Conservation (phyloP, 2,113 vertebrate species). For the Notiomystis cincta region DNA sequence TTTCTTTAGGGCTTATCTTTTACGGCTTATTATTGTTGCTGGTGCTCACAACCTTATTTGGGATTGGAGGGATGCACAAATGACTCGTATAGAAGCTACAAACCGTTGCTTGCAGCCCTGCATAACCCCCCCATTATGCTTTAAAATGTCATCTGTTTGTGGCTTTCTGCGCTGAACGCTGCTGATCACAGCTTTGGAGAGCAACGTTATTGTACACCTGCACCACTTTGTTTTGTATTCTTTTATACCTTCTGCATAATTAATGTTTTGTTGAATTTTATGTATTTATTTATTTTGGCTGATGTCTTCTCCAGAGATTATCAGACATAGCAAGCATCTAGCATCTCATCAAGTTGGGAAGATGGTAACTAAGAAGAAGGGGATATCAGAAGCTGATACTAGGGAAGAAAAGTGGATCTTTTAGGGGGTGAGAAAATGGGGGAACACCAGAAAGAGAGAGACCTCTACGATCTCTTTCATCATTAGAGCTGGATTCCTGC, state of each 20-base stretch:
- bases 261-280: conserved; percentile 25
- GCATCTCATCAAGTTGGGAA: background rate
- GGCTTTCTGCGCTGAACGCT: background rate
- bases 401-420: background rate
- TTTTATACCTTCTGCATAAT: conserved; percentile 37
- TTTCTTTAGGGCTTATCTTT: background rate
- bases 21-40: background rate
- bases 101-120: background rate
- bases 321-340: background rate
- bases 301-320: background rate
- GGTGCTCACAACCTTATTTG: background rate
- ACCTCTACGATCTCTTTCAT: background rate
- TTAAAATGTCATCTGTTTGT: conserved; percentile 1
- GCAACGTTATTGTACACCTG: background rate
- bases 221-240: background rate
- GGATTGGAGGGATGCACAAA: background rate
- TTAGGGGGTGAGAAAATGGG: background rate
- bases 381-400: background rate
- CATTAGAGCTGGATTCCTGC: background rate
- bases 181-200: background rate
- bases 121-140: background rate
- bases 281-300: background rate
- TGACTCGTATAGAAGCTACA: background rate
- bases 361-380: background rate
- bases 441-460: background rate